Base-by-base conservation (phyloP, 2,888 invertebrate species). In the Amiota minor region DNA sequence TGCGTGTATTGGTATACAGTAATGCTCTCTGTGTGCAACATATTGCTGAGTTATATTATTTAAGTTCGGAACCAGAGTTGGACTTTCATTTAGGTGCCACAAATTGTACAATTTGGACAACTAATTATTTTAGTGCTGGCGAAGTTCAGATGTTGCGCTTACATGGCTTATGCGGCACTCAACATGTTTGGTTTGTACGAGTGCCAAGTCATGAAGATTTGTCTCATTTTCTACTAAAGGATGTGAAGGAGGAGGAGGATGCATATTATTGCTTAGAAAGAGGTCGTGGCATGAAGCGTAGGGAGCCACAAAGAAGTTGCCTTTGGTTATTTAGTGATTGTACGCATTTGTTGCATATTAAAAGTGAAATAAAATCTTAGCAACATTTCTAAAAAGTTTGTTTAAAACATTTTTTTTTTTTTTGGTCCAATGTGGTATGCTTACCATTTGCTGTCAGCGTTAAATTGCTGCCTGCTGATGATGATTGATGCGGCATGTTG, bases 381-480 rank as follows among this genome's bases (percentile, higher is more conserved):
- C 23, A 10, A 68, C n/a, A 68, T 53, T 62, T 59, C 6, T 6
- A 35, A 6, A 35, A 35, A 6, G 6, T 35, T 35, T 35, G 4
- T 6, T 35, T 35, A 35, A 8, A 35, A 35, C 53, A 1, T 53
- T 53, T 1, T 9, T 1, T 9, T 14, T 9, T 8, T 50, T 50
- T n/a, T 12, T 0, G 6, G 2, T n/a, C 4, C 50, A 50, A 9
- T 12, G n/a, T 59, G 11, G 16, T 23, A 1, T 35, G 80, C 86
- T 85, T 73, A 87, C 87, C 87, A 76, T 82, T 86, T 20, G 86
- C 75, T 12, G 81, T 78, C 71, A 87, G 72, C 20, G 86, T 73
- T 23, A 79, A 73, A 50, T 72, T 79, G 72, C 72, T 78, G 20
- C 65, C 72, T 12, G 55, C 78, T 70, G 80, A 55, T 23, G 64